A percentile compares a stretch with the other conserved stretches of the same genome.
These are phyloP conservation scores for Romanogobio albipinnatus DNA, from an alignment of 2,113 vertebrate genomes.

Conservation along the genomic window DNA sequence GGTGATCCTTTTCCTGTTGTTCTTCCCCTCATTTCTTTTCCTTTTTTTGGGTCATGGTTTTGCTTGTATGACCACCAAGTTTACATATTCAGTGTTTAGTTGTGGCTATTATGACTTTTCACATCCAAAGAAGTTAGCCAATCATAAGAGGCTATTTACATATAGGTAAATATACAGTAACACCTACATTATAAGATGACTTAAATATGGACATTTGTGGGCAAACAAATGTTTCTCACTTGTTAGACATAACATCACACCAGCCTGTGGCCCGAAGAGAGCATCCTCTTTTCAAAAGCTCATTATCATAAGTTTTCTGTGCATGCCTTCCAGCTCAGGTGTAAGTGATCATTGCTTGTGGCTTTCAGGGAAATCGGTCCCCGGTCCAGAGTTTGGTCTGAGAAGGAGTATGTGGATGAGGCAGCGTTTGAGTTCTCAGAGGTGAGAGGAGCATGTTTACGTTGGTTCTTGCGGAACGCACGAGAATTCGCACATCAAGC, in stretches of 20 bases:
- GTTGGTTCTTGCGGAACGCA: too few relatives aligned
- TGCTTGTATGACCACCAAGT: neutral
- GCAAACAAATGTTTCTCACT: neutral
- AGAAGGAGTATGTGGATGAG: slow-evolving; percentile 90
- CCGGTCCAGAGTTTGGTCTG: slow-evolving; percentile 91
- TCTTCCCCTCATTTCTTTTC: neutral
- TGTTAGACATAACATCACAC: neutral
- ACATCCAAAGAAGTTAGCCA: neutral
- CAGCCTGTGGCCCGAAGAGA: neutral
- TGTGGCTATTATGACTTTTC: neutral
- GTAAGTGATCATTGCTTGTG: slow-evolving; percentile 18
- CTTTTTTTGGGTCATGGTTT: neutral
- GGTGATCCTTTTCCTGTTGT: slow-evolving; percentile 71
- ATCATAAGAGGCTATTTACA: neutral
- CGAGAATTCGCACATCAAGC: too few relatives aligned
- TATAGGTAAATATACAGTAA: neutral
- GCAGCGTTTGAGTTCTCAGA: slow-evolving; percentile 93
- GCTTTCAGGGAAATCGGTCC: slow-evolving; percentile 89
- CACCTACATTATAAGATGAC: neutral
- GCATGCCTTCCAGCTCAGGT: neutral
- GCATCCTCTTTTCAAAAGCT: too few relatives aligned
- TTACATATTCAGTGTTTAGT: neutral
- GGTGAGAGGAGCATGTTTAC: slow-evolving; percentile 72
- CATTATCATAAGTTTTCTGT: neutral
- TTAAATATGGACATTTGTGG: neutral